Conservation (phyloP, 2,797 vertebrate genomes). For the Sebastolobus altivelis region DNA sequence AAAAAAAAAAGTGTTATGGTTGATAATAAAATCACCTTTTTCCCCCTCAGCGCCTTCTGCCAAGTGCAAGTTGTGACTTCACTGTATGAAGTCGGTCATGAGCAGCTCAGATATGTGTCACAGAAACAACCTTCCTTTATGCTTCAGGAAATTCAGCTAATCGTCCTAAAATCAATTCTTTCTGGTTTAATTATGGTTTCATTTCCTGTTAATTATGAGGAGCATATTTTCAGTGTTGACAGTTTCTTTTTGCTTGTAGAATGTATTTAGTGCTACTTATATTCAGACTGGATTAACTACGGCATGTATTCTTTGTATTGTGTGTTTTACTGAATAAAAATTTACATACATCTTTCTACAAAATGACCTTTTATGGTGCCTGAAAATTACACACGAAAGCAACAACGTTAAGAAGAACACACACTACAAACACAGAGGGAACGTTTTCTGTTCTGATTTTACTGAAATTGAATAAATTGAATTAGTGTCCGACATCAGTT, state of each 20-base stretch:
- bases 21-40: background rate
- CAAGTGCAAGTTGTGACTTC: no score
- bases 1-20: background rate
- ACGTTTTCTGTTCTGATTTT: background rate
- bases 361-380: background rate
- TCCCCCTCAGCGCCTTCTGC: no score
- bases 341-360: conserved; percentile 48
- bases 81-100: background rate
- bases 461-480: background rate
- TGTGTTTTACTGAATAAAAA: conserved; percentile 73
- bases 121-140: background rate
- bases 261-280: conserved; percentile 21
- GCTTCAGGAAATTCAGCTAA: background rate
- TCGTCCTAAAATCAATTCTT: background rate
- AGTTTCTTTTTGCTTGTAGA: conserved; percentile 35
- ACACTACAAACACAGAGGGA: background rate
- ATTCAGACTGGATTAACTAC: background rate
- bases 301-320: conserved; percentile 41
- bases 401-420: background rate
- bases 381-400: background rate
- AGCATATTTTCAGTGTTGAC: background rate
- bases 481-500: background rate
- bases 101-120: background rate
- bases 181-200: background rate
- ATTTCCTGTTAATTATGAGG: background rate